Conservation (phyloP, 2,888 invertebrate genomes). For the Carabus problematicus region DNA sequence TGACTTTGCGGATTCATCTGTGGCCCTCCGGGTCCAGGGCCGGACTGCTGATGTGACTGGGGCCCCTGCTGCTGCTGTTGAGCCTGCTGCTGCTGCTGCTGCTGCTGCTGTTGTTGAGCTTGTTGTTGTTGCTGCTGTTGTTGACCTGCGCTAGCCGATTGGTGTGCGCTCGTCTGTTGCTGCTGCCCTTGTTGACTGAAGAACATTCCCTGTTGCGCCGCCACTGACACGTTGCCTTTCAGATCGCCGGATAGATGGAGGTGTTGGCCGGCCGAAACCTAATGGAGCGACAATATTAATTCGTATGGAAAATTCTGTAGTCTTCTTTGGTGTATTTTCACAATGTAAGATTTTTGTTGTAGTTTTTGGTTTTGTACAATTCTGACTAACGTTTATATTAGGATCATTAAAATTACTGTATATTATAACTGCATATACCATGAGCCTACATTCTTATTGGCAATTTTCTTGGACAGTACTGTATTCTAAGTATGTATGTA, state of each 20-base stretch:
- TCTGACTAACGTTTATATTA: no score
- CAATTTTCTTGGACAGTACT: no score
- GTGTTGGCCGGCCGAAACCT: slow-evolving; percentile 89
- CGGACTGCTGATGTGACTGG: slow-evolving; percentile 44
- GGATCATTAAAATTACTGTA: no score
- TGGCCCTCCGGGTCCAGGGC: slow-evolving; percentile 16
- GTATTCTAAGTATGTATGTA: no score
- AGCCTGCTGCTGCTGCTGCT: slow-evolving; percentile 43
- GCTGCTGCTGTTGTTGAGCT: slow-evolving; percentile 57
- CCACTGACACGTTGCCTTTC: slow-evolving; percentile 78
- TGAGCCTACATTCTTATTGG: no score
- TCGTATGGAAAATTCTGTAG: no score
- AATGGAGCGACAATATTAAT: no score
- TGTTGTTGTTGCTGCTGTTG: slow-evolving; percentile 52
- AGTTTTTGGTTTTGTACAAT: no score
- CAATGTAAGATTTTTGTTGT: no score
- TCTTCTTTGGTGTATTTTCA: no score
- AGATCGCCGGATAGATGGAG: slow-evolving; percentile 78
- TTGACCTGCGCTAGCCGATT: slow-evolving; percentile 53
- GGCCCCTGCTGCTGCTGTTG: slow-evolving; percentile 45
- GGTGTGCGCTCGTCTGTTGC: slow-evolving; percentile 43
- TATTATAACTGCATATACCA: no score
- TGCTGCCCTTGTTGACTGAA: slow-evolving; percentile 62
- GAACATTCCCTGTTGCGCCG: slow-evolving; percentile 87
- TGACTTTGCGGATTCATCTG: slow-evolving; percentile 37